These are phyloP conservation scores for Apogon hyalosoma DNA, from an alignment of 2,797 vertebrate species.

Conservation along the genomic window DNA sequence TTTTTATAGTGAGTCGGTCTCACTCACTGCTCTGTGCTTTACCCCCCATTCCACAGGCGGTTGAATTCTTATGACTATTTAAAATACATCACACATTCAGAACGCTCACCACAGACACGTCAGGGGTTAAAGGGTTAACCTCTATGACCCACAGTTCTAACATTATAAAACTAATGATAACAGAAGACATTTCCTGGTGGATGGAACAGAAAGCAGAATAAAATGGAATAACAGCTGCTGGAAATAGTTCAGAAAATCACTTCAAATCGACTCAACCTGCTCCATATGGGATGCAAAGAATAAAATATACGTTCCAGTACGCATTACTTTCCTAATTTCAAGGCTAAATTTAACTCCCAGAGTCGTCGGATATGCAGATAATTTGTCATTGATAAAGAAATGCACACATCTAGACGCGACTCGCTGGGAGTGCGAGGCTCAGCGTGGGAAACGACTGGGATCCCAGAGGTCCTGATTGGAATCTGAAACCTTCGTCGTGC, in stretches of 20 bases:
- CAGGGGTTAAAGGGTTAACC: too few species aligned
- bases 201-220: not conserved
- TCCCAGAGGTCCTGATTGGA: conserved; percentile 25
- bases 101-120: too few species aligned
- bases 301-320: not conserved
- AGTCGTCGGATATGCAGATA: not conserved
- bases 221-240: conserved; percentile 15
- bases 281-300: not conserved
- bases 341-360: not conserved
- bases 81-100: too few species aligned
- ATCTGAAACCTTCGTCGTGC: conserved; percentile 20
- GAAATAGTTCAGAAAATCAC: too few species aligned
- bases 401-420: conserved; percentile 15
- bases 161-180: not conserved
- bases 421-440: conserved; percentile 2
- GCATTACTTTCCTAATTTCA: not conserved
- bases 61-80: too few species aligned
- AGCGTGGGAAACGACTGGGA: conserved; percentile 25
- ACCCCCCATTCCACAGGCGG: too few species aligned
- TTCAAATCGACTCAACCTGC: too few species aligned
- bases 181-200: not conserved
- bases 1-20: too few species aligned
- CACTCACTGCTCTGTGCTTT: too few species aligned
- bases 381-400: not conserved
- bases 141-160: not conserved